A percentile compares a stretch with the other conserved stretches of the same genome.
Conservation (phyloP, 1,140 invertebrate genomes). For the Microplitis demolitor region DNA sequence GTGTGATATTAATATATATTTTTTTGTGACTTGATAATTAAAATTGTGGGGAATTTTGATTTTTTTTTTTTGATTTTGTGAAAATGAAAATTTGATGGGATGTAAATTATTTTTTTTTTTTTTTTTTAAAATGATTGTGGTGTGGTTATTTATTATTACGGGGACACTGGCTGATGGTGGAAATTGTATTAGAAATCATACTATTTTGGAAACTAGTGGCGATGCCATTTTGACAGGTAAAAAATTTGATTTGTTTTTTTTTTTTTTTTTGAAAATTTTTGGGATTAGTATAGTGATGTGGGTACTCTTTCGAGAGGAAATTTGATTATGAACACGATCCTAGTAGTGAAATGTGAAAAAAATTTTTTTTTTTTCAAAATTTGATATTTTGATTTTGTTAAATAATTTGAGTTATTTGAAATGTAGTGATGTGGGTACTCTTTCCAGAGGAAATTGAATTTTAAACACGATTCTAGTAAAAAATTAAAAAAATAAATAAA, state of each 20-base stretch:
- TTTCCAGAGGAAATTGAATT: no score
- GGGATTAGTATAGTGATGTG: neutral
- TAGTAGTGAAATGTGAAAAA: no score
- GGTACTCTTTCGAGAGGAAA: neutral
- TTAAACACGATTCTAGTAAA: no score
- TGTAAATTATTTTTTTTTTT: neutral
- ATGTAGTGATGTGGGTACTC: no score
- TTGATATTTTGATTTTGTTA: no score
- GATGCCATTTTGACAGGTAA: constrained; percentile 52
- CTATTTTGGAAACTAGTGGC: constrained; percentile 43
- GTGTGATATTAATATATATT: no score
- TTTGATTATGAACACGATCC: no score
- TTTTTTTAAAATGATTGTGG: neutral
- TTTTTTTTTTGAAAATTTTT: constrained; percentile 1
- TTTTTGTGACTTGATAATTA: no score
- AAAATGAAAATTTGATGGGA: neutral
- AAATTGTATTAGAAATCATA: constrained; percentile 24
- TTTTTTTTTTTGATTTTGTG: neutral
- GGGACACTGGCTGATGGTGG: constrained; percentile 8
- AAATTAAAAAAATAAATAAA: no score
- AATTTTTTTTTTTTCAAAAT: no score
- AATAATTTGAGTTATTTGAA: no score
- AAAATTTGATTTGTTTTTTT: constrained; percentile 6
- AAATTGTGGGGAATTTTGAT: no score
- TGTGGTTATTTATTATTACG: constrained; percentile 15